Conservation (phyloP, 2,113 vertebrate species). For the Cyanoliseus patagonus region DNA sequence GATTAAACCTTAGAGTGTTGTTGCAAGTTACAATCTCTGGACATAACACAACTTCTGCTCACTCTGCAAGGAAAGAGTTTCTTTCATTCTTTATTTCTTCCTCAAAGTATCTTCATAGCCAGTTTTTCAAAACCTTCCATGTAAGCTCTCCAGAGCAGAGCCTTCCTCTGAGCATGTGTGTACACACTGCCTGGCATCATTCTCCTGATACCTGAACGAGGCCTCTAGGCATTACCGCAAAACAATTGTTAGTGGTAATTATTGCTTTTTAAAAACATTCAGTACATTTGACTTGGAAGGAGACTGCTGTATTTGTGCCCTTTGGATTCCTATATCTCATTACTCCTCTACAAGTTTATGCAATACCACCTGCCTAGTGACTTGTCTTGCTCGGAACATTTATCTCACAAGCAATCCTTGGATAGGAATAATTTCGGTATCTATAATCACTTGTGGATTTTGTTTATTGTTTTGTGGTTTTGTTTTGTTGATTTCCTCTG, state of each 20-base stretch:
- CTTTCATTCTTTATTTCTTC: not conserved
- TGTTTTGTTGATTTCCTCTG: not conserved
- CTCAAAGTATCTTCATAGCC: fast-evolving
- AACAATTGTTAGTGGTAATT: not conserved
- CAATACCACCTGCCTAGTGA: not conserved
- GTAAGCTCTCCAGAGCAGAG: not conserved
- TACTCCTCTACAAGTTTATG: not conserved
- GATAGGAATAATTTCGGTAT: not conserved
- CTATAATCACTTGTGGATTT: not conserved
- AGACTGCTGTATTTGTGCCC: not conserved
- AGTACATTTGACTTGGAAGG: not conserved
- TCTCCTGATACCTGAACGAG: not conserved
- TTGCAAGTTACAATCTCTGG: not conserved
- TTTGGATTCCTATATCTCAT: not conserved
- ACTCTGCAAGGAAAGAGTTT: not conserved
- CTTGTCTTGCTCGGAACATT: not conserved
- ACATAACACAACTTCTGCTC: fast-evolving
- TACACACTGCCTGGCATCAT: not conserved
- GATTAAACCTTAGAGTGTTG: not conserved
- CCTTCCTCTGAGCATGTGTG: fast-evolving
- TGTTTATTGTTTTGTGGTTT: not conserved
- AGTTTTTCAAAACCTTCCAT: not conserved
- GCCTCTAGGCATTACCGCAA: constrained; percentile 27
- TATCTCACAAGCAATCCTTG: not conserved
- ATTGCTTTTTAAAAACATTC: not conserved